Evolutionary conservation across 2,113 vertebrate species (phyloP).

Genomic region (Oophaga pumilio): DNA sequence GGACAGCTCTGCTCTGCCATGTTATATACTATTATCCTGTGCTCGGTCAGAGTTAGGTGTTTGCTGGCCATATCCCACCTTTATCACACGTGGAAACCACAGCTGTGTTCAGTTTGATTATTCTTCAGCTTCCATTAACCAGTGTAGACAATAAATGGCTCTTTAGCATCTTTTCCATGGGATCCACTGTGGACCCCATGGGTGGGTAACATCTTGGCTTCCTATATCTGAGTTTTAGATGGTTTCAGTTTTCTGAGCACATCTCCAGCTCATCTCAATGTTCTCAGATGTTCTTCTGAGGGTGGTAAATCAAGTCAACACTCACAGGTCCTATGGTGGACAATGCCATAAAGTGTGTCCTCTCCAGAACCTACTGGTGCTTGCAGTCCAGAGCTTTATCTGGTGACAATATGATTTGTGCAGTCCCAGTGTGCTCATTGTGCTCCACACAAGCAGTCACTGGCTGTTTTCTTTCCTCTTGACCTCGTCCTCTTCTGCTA

Average conservation of each 20-base stretch:
- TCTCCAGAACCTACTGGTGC: neutral
- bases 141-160: neutral
- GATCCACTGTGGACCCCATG: neutral
- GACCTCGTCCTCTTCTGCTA: constrained; percentile 19
- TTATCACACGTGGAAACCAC: neutral
- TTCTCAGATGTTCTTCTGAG: neutral
- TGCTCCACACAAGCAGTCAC: constrained; percentile 19
- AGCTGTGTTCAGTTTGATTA: neutral
- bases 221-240: neutral
- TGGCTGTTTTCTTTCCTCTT: constrained; percentile 14
- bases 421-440: constrained; percentile 23
- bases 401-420: constrained; percentile 41
- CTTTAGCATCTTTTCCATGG: neutral
- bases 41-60: no score
- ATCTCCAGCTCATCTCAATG: neutral
- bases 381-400: constrained; percentile 15
- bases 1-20: neutral
- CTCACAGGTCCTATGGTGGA: neutral
- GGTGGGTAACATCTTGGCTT: neutral
- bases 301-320: neutral
- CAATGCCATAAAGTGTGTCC: neutral
- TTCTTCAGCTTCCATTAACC: neutral
- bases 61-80: no score
- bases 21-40: neutral
- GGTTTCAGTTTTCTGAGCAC: neutral